Base-by-base conservation (phyloP, 2,888 invertebrate species). In the Cheilosia grossa region DNA sequence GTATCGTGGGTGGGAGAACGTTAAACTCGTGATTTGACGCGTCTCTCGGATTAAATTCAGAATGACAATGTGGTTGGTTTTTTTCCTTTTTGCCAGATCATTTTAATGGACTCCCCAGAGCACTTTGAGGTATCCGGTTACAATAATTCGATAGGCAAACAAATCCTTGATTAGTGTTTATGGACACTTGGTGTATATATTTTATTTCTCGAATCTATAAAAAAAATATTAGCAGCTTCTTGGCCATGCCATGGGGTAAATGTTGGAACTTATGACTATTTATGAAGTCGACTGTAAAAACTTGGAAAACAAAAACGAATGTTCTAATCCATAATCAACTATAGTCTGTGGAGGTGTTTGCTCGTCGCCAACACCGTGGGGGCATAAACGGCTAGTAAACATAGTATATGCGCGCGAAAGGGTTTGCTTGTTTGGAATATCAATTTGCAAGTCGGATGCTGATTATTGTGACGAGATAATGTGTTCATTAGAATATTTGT, bases 1-100 rank as follows among this genome's bases (percentile, higher is more conserved):
- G 73, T 74, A 56, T 64, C 64, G 64, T 74, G 59, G 63, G 74
- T 74, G 74, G 27, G 64, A 56, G 72, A 37, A 51, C 27, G 17
- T 63, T 37, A 24, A 17, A 10, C 9, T 54, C 17, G 17, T 42
- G 67, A 44, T 56, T 42, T 21, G 24, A 3, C 44, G 13, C 37
- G 24, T 51, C 51, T 37, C 37, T 37, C 37, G 6, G 37, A 64
- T n/a, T 49, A 37, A 40, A 64, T 40, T 47, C 51, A n/a, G n/a
- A 13, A 21, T 47, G 19, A 13, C 33, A 10, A 33, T 33, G 33
- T 10, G 33, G 9, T 33, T 33, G 33, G 19, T 27, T 27, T 7
- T n/a, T 17, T 2, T n/a, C 6, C n/a, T 10, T 7, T 15, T 42
- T 15, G 44, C 5, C n/a, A n/a, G 37, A 40, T 21, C 5, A 6